Evolutionary conservation across 1,140 invertebrate species (phyloP).

Genomic region (Drosophila suzukii): DNA sequence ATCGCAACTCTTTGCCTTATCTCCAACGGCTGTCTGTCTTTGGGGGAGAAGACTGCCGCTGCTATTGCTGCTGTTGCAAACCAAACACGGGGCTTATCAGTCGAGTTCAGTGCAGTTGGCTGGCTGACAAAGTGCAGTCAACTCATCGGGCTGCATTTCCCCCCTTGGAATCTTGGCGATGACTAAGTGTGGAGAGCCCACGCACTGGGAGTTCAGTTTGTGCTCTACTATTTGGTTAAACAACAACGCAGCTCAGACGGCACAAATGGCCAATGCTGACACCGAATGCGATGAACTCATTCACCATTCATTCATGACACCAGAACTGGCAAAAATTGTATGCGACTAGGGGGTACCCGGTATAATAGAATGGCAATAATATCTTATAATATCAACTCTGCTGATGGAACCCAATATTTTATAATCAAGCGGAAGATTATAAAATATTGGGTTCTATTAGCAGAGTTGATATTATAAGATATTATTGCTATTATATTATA

Average conservation of each 20-base stretch:
- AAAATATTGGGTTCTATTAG: too few species aligned
- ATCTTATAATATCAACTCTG: too few species aligned
- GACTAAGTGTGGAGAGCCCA: conserved; percentile 67
- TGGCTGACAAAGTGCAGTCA: conserved; percentile 74
- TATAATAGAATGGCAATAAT: too few species aligned
- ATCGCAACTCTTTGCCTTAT: conserved; percentile 55
- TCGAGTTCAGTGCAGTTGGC: conserved; percentile 28
- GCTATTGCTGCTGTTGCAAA: conserved; percentile 41
- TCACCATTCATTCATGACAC: conserved; percentile 64
- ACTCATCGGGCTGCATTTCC: conserved; percentile 69
- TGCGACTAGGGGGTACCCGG: conserved; percentile 8
- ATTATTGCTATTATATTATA: too few species aligned
- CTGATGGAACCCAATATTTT: too few species aligned
- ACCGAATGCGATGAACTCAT: conserved; percentile 69
- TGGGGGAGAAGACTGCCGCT: conserved; percentile 16
- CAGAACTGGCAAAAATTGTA: conserved; percentile 5
- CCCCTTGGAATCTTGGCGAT: conserved; percentile 24
- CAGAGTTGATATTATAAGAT: too few species aligned
- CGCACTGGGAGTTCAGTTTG: conserved; percentile 42
- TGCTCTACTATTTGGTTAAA: conserved; percentile 60
- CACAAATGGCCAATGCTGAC: conserved; percentile 63
- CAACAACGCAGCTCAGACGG: conserved; percentile 47
- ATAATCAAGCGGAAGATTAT: too few species aligned
- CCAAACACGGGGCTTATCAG: conserved; percentile 73
- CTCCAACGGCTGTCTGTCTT: conserved; percentile 48